Evolutionary conservation across 2,888 invertebrate genomes (phyloP), one percentile per base, ranked within the genome.

Genomic region (Drosophila greeni): DNA sequence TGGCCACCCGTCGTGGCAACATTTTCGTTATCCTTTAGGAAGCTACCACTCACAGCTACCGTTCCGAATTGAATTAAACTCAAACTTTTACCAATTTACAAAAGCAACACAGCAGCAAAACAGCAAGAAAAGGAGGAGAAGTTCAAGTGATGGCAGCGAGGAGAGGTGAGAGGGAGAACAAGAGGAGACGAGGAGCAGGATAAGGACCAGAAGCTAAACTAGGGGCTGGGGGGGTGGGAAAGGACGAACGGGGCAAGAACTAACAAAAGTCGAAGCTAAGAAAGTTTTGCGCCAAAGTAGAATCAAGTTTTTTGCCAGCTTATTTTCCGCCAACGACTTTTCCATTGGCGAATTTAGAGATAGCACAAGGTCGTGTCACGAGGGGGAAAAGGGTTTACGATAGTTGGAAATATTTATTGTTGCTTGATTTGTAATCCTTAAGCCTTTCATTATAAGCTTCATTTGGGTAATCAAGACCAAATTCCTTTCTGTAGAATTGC

Each of bases 1-100:
- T 5, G 18, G 18, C 47, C 34, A n/a, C 33, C 40, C 49, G 18
- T 48, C 29, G 60, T 49, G 45, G 52, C 51, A 51, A 47, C 43
- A 57, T 69, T 75, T 75, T 66, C 68, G 75, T 79, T 81, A 77
- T 76, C 79, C 82, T 64, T 69, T 73, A 80, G 86, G 86, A 84
- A 85, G 82, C 84, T 81, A 75, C 77, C 79, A 78, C 82, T 84
- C 86, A 79, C 74, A 77, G 77, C 79, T 81, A 75, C 83, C 86
- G 85, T 86, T 86, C 85, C 84, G 85, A 86, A 85, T 87, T 86
- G 86, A 86, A 86, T 86, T 86, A 86, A 87, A 85, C 79, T 79
- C 84, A 81, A 85, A 86, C 82, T 84, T 86, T 86, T 82, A 72
- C 79, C 74, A 82, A 82, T 84, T 84, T 82, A 82, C 83, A 82